Base-by-base conservation (phyloP, 2,113 vertebrate species). In the Phrynocephalus versicolor region DNA sequence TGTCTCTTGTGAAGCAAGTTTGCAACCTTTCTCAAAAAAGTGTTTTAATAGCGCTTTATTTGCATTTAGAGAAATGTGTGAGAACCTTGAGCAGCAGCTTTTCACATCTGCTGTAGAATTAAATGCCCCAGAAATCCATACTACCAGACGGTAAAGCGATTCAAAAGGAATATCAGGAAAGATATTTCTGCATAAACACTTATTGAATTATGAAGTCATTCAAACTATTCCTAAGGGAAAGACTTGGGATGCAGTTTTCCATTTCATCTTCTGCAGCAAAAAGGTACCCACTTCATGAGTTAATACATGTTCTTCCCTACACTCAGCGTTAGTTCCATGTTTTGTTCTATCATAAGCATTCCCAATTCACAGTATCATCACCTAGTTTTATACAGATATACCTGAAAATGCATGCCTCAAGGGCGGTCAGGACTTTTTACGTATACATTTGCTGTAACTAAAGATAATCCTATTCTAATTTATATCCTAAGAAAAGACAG, bases 121-220 rank as follows among this genome's bases (percentile, higher is more conserved):
- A 82, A 25, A 85, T 77, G 73, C 41, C 7, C 67, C 64, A 57
- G 60, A 89, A 39, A 35, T 69, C 71, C 73, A 15, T 70, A n/a
- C 74, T 85, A 51, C 70, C 30, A 30, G 86, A 89, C 80, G 51
- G 35, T 13, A 74, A 88, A 12, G n/a, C 60, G 79, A 82, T 71
- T 74, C 81, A 89, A 82, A 6, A 14, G 9, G 1, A 72, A 0
- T 51, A 23, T 82, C 51, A 83, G 76, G 64, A 74, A 83, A 82
- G 3, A 83, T 86, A 69, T 79, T 9, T 6, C 39, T 87, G 21
- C 69, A 15, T 33, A 39, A n/a, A 69, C 30, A 5, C 25, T 30
- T 27, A 64, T 2, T 76, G 57, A 89, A 81, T 79, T 86, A 77
- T 37, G n/a, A 30, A 76, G 57, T 15, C 57, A 80, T 80, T 16